Evolutionary conservation across 2,113 vertebrate species (phyloP).

Genomic region (Pyxicephalus adspersus): DNA sequence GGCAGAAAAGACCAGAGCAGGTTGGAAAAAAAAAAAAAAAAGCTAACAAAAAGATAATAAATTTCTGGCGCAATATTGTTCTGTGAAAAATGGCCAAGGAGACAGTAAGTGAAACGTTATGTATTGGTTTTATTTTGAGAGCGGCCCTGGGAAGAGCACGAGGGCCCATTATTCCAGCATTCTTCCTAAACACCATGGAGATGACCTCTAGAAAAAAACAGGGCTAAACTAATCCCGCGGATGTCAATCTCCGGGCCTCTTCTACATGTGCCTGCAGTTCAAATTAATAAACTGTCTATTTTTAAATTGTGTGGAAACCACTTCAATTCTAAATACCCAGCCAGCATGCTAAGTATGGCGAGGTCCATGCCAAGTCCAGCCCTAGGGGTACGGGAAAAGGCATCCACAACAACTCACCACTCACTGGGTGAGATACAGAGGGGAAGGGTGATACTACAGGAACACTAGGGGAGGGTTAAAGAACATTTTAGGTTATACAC

Average conservation of each 20-base stretch:
- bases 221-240: constrained; percentile 84
- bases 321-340: constrained; percentile 78
- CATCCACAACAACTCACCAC: constrained; percentile 42
- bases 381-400: constrained; percentile 59
- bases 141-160: constrained; percentile 68
- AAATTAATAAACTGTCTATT: constrained; percentile 82
- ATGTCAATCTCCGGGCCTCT: constrained; percentile 76
- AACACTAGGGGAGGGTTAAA: too few relatives aligned
- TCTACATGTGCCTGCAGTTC: constrained; percentile 78
- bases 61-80: constrained; percentile 88
- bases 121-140: constrained; percentile 82
- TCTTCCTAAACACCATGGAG: constrained; percentile 72
- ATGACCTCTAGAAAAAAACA: constrained; percentile 78
- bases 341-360: constrained; percentile 79
- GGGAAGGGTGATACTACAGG: too few relatives aligned
- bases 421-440: neutral
- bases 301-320: constrained; percentile 77
- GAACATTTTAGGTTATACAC: too few relatives aligned
- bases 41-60: constrained; percentile 13
- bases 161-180: constrained; percentile 74
- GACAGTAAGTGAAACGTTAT: constrained; percentile 98
- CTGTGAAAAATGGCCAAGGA: constrained; percentile 89
- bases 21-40: neutral
- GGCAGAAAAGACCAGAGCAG: neutral
- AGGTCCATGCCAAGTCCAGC: constrained; percentile 81